These are phyloP conservation scores for Caenorhabditis inopinata DNA, from an alignment of 1,140 invertebrate genomes.

Conservation along the genomic window DNA sequence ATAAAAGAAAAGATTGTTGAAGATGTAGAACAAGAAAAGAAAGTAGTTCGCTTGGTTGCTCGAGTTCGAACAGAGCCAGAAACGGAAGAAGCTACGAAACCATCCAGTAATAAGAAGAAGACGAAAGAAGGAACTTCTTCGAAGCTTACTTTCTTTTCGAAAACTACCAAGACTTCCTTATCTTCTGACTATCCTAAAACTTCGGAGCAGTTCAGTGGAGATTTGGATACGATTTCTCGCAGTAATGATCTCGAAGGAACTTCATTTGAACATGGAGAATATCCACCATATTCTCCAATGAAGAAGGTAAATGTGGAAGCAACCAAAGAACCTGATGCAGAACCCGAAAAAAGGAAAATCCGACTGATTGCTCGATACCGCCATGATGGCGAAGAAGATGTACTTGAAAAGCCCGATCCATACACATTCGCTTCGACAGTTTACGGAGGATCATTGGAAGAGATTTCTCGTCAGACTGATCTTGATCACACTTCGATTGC, in stretches of 20 bases:
- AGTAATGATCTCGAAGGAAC: neutral
- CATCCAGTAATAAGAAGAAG: too few relatives aligned
- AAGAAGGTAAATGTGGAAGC: neutral
- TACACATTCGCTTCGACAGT: conserved; percentile 26
- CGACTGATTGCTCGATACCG: conserved; percentile 28
- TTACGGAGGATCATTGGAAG: conserved; percentile 42
- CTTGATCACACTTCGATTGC: conserved; percentile 36
- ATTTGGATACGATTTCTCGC: neutral
- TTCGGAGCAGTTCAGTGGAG: neutral
- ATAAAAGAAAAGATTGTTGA: neutral
- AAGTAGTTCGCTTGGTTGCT: neutral
- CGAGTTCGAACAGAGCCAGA: neutral
- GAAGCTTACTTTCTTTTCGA: too few relatives aligned
- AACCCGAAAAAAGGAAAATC: neutral
- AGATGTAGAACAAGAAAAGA: neutral
- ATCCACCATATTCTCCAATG: neutral
- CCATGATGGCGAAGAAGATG: conserved; percentile 51
- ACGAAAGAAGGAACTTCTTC: too few relatives aligned
- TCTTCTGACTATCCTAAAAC: neutral
- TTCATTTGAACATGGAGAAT: neutral
- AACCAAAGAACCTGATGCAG: neutral
- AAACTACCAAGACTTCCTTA: too few relatives aligned
- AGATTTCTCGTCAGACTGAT: conserved; percentile 40
- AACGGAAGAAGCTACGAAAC: neutral
- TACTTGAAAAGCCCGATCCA: conserved; percentile 51